Evolutionary conservation across 2,888 invertebrate species (phyloP), one percentile per base, ranked within the genome.

Genomic region (Brachycybe producta): DNA sequence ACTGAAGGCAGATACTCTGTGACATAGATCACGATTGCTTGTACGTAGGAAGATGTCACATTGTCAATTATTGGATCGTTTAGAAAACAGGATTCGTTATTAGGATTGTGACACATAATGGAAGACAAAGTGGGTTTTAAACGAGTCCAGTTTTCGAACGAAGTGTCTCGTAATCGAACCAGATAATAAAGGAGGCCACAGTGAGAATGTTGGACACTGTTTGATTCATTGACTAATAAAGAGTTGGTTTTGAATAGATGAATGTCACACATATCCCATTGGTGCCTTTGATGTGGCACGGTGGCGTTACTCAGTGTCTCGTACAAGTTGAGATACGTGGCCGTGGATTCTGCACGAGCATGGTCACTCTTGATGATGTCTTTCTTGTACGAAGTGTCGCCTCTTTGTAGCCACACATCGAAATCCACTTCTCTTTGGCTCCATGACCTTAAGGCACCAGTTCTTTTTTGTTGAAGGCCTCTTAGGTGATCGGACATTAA

Each of bases 171-270:
- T n/a, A 45, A 19, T 15, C 34, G 28, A 15, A 24, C 17, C 8
- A 45, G 23, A 19, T 45, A 45, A 19, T 32, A 45, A 15, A 45
- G 3, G 4, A 45, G 27, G 2, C 45, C 45, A 19, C 45, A 45
- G 7, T 8, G 5, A 23, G 34, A 23, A 17, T 8, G 5, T n/a
- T n/a, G 8, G 8, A 17, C 30, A 32, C 21, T 15, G 26, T 24
- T 24, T 3, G 19, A 19, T n/a, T 15, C 13, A 24, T 5, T 15
- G 4, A 21, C 21, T 40, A 40, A 4, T 21, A 15, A 4, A 5
- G 17, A n/a, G n/a, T n/a, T n/a, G n/a, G n/a, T n/a, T n/a, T n/a
- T n/a, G n/a, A n/a, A n/a, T n/a, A n/a, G n/a, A n/a, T n/a, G n/a
- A n/a, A n/a, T n/a, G n/a, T n/a, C n/a, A 15, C 40, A 40, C 5